phyloP scores from a whole-genome alignment of 2,888 invertebrate genomes.

The Hirtodrosophila duncani region DNA sequence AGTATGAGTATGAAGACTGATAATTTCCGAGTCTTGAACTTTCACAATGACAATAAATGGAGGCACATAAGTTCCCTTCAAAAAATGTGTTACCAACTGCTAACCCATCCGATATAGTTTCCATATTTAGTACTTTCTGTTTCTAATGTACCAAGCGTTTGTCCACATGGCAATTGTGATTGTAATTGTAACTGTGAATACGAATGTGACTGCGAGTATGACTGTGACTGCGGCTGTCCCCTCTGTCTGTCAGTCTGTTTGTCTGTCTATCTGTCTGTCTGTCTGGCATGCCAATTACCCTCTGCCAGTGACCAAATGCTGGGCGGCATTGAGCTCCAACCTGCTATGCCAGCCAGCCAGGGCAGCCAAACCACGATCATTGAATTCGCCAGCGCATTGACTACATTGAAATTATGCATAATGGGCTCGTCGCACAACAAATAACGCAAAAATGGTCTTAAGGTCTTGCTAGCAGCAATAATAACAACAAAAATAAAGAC shows the following conservation, averaged over 20 bases:
- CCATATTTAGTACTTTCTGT: too few species aligned
- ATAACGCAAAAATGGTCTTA: constrained; percentile 28
- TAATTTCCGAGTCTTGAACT: too few species aligned
- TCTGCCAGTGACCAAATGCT: constrained; percentile 8
- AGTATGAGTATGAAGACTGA: too few species aligned
- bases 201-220: too few species aligned
- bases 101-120: too few species aligned
- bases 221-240: not conserved
- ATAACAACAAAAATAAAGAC: constrained; percentile 34
- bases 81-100: too few species aligned
- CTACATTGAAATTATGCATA: constrained; percentile 54
- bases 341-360: not conserved
- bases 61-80: too few species aligned
- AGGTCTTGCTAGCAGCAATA: constrained; percentile 33
- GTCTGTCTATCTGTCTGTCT: too few species aligned
- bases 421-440: constrained; percentile 31
- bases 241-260: not conserved
- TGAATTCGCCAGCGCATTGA: not conserved
- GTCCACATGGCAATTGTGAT: too few species aligned
- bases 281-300: not conserved
- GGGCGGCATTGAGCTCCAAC: constrained; percentile 4
- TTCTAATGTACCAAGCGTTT: constrained; percentile 69
- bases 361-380: not conserved
- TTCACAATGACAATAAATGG: too few species aligned
- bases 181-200: too few species aligned